These are phyloP conservation scores for Drosophila bunnanda DNA, from an alignment of 2,888 invertebrate genomes.

Conservation along the genomic window DNA sequence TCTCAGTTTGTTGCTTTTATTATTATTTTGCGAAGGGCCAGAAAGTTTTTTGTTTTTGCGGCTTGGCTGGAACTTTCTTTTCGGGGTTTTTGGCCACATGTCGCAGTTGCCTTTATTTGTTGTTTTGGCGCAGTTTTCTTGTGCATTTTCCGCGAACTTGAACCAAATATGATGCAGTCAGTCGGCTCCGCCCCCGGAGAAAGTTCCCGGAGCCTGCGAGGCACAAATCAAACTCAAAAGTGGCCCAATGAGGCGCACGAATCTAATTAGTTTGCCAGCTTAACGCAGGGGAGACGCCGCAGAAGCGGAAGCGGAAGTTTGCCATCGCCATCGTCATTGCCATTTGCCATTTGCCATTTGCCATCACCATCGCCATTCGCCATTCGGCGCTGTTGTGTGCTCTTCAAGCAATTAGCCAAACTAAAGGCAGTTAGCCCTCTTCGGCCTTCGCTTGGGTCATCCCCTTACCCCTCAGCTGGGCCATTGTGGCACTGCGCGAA, in stretches of 20 bases:
- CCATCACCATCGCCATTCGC: conserved; percentile 42
- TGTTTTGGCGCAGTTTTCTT: conserved; percentile 71
- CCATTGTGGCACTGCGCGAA: conserved; percentile 8
- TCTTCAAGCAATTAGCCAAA: conserved; percentile 74
- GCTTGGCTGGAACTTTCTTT: conserved; percentile 72
- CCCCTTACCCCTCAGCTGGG: conserved; percentile 1
- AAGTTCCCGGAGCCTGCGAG: conserved; percentile 49
- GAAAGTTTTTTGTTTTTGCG: conserved; percentile 77
- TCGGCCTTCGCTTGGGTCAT: conserved; percentile 7
- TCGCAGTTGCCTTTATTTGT: conserved; percentile 71
- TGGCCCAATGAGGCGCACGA: conserved; percentile 73
- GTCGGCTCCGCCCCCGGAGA: conserved; percentile 10
- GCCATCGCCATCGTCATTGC: conserved; percentile 41
- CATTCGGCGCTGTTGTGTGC: conserved; percentile 57
- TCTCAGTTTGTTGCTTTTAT: conserved; percentile 31
- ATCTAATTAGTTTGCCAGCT: conserved; percentile 76
- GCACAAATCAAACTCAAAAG: conserved; percentile 62
- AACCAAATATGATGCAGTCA: conserved; percentile 65
- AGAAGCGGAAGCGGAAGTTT: conserved; percentile 71
- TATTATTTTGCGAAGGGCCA: conserved; percentile 43
- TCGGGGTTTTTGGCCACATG: conserved; percentile 66
- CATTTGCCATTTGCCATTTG: conserved; percentile 33
- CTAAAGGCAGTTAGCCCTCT: conserved; percentile 52
- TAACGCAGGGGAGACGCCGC: conserved; percentile 22
- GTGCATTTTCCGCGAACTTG: conserved; percentile 73